Conservation (phyloP, 2,797 vertebrate genomes). For the Adelosebastes latens region DNA sequence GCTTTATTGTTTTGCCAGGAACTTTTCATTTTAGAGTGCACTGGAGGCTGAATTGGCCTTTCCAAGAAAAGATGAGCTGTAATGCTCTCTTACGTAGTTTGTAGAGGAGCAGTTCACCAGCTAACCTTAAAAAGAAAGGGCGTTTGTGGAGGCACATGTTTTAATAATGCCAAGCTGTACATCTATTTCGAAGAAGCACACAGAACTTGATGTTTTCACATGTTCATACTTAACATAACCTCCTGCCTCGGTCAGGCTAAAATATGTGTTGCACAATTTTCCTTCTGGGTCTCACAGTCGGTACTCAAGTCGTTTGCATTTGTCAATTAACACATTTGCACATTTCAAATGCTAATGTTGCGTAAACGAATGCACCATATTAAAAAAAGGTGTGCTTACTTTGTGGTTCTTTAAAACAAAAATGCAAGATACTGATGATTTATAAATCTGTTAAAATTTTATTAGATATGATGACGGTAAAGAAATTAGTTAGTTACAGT, state of each 20-base stretch:
- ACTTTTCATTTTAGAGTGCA: conserved; percentile 2
- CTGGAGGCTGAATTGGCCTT: conserved; percentile 15
- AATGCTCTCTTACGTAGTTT: conserved; percentile 1
- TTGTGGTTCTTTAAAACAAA: background rate
- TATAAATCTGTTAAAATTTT: background rate
- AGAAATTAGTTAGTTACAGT: background rate
- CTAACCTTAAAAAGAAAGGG: conserved; percentile 10
- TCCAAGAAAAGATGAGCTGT: conserved; percentile 19
- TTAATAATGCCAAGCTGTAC: conserved; percentile 19
- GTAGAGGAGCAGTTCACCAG: conserved; percentile 2
- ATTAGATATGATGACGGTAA: background rate
- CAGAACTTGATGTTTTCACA: background rate
- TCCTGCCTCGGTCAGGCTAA: conserved; percentile 18
- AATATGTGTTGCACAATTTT: conserved; percentile 9
- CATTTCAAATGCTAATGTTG: conserved; percentile 18
- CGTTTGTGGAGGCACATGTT: conserved; percentile 37
- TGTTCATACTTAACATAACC: conserved; percentile 11
- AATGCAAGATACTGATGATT: background rate
- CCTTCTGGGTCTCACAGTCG: conserved; percentile 20
- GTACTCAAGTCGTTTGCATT: conserved; percentile 18
- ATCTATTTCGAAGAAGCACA: background rate
- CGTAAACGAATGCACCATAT: background rate
- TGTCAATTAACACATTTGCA: conserved; percentile 42
- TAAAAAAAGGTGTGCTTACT: background rate
- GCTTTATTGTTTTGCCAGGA: conserved; percentile 10